Base-by-base conservation (phyloP, 2,113 vertebrate species). In the Malurus melanocephalus region DNA sequence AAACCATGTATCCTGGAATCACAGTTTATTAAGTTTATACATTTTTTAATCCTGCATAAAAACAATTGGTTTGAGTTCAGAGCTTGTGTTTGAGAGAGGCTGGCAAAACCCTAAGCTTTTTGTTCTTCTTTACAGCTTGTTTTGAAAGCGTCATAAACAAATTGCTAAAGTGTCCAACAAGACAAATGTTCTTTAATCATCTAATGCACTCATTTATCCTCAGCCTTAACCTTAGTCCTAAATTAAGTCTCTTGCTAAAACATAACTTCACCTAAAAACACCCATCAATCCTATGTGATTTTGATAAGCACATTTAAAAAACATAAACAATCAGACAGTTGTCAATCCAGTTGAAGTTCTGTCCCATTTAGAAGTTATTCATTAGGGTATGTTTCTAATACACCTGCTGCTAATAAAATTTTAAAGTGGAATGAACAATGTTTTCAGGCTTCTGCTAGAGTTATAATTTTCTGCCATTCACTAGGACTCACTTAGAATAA, bases 101-200 rank as follows among this genome's bases (percentile, higher is more conserved):
- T 95, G 40, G 65, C 81, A 95, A 75, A 96, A 97, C 94, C 75
- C 79, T 80, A 62, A 88, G 87, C 57, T 94, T 96, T 96, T 94
- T 87, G 66, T 91, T 93, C 74, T 76, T 96, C 93, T 97, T 95
- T 89, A 81, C 65, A 88, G 95, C 96, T 95, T 97, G 92, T 96
- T 97, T 97, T 97, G 95, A 95, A 93, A 95, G 96, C 84, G 96
- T 98, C 97, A 97, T 97, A 98, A 98, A 98, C 98, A 98, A 98
- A 98, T 96, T 96, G 96, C 95, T 96, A 75, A 91, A 95, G 86
- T 96, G 97, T 97, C 96, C 95, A 86, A 95, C 95, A 98, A 98
- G 98, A 98, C 97, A 97, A 98, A 98, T 98, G 98, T 97, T 96
- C 97, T 98, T 98, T 98, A 98, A 98, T 98, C 98, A 98, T 98